Base-by-base conservation (phyloP, 2,797 vertebrate species). In the Sebastes nivosus region DNA sequence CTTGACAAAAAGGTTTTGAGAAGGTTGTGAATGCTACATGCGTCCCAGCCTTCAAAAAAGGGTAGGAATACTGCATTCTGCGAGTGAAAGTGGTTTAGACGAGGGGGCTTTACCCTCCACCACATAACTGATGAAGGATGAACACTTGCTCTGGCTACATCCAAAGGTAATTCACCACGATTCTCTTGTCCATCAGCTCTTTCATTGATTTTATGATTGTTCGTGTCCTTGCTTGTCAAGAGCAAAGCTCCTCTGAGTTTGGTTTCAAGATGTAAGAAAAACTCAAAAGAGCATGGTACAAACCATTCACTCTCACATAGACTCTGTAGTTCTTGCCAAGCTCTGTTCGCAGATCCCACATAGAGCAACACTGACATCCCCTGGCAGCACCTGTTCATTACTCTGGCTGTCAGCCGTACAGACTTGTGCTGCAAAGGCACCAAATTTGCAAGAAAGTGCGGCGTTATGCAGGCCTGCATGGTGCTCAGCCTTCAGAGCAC, bases 361-460 rank as follows among this genome's bases (percentile, higher is more conserved):
- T 85, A 84, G 93, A 93, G 86, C 93, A 94, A 95, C 87, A 95
- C 92, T 94, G 94, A 93, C 96, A 92, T 91, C 95, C 82, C 24
- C 82, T 94, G 95, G 87, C 46, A 1, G 32, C 2, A 10, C 25
- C 4, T 3, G 7, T 8, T 50, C 57, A 60, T 52, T 24, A 32
- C 74, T 59, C 7, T 11, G 22, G 30, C 25, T 32, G 24, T 8
- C 34, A 14, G 22, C 59, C 34, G 2, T 20, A 0, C 54, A n/a
- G 52, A 20, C 36, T 29, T 25, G 20, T 67, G 59, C 72, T 68
- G 87, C 83, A 87, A 81, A 80, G 76, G 36, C 64, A 85, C 66
- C 64, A 77, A 70, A 82, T 55, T 75, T 67, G 72, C 24, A 54
- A 73, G 79, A 84, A 66, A 75, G 59, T 83, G 54, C 68, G 36